phyloP scores from a whole-genome alignment of 2,113 vertebrate species.

The Pheucticus melanocephalus region DNA sequence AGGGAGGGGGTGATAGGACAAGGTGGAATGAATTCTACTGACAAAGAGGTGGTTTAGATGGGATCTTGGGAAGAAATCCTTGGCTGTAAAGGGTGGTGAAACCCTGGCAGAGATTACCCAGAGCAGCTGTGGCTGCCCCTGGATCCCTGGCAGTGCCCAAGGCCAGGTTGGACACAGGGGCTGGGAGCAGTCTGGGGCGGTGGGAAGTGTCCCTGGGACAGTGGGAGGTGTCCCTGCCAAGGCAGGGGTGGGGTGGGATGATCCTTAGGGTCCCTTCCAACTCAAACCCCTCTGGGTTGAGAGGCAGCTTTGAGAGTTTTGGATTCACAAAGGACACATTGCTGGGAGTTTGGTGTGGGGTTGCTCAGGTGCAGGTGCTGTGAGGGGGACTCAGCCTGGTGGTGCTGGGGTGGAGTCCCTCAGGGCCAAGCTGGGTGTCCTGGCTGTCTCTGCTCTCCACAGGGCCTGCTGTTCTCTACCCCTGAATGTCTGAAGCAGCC shows the following conservation, averaged over 20 bases:
- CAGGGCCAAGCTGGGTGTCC: neutral
- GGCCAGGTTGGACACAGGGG: neutral
- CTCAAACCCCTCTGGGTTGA: neutral
- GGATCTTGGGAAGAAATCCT: neutral
- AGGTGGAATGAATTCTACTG: neutral
- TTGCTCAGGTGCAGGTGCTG: neutral
- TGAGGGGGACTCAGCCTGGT: neutral
- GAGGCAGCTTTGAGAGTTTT: neutral
- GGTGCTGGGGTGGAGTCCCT: neutral
- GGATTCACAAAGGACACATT: rapidly evolving
- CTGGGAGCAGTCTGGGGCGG: neutral
- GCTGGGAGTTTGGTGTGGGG: neutral
- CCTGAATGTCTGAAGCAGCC: conserved; percentile 79
- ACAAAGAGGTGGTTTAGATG: rapidly evolving
- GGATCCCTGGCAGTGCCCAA: neutral
- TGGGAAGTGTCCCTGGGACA: neutral
- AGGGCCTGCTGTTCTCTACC: conserved; percentile 89
- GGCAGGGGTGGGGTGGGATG: neutral
- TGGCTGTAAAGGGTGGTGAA: rapidly evolving
- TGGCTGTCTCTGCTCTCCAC: neutral
- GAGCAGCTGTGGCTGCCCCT: neutral
- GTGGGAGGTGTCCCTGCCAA: neutral
- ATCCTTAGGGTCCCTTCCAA: neutral
- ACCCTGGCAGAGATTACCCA: neutral
- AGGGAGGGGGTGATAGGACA: neutral